A percentile compares a stretch with the other conserved stretches of the same genome.
These are phyloP conservation scores for Dryadula phaetusa DNA, from an alignment of 2,888 invertebrate genomes.

Conservation along the genomic window DNA sequence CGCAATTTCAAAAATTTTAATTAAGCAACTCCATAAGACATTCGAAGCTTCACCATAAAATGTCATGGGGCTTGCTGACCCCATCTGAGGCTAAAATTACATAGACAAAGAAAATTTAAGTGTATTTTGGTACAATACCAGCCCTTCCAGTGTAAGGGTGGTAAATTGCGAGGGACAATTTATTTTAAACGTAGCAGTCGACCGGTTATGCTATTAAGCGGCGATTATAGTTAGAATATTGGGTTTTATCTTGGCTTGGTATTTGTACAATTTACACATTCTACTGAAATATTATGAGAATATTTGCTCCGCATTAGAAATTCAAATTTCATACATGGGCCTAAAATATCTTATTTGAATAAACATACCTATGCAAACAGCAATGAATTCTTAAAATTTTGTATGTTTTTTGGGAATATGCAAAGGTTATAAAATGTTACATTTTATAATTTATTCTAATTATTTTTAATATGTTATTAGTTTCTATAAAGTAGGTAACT, in stretches of 20 bases:
- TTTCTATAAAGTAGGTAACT: too few relatives aligned
- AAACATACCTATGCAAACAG: background rate
- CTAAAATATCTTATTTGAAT: conserved; percentile 15
- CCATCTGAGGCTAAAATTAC: conserved; percentile 75
- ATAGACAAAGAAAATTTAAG: conserved; percentile 80
- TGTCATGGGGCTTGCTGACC: conserved; percentile 70
- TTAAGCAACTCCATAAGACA: conserved; percentile 53
- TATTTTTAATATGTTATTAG: too few relatives aligned
- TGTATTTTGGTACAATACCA: conserved; percentile 80
- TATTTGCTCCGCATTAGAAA: conserved; percentile 15
- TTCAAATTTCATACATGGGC: conserved; percentile 10
- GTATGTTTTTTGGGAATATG: background rate
- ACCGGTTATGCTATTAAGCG: conserved; percentile 57
- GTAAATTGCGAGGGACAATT: conserved; percentile 76
- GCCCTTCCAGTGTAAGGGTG: conserved; percentile 64
- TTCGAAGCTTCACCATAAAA: conserved; percentile 65
- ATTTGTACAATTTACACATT: conserved; percentile 19
- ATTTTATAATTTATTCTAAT: too few relatives aligned
- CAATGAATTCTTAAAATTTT: background rate
- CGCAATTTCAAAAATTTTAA: conserved; percentile 58
- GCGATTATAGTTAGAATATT: conserved; percentile 49
- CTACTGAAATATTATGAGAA: background rate
- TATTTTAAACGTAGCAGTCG: conserved; percentile 73
- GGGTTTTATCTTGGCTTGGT: conserved; percentile 30
- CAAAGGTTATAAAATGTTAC: background rate